phyloP scores from a whole-genome alignment of 1,140 invertebrate species.

The Pseudachorutes palmiensis region DNA sequence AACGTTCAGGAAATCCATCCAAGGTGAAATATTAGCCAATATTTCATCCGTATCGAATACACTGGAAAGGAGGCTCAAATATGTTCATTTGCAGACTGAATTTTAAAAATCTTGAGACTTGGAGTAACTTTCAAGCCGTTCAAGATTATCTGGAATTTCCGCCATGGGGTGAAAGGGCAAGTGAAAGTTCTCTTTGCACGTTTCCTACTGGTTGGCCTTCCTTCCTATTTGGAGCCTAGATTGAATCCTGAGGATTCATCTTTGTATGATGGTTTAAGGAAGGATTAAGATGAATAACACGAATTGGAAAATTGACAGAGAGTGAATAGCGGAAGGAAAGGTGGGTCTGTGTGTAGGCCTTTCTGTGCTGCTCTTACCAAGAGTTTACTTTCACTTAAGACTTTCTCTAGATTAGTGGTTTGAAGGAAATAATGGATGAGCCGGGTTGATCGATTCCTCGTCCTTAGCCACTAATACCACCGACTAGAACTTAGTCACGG shows the following conservation, averaged over 20 bases:
- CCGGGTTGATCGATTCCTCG: slow-evolving; percentile 5
- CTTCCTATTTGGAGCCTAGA: too few relatives aligned
- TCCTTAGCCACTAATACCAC: slow-evolving; percentile 10
- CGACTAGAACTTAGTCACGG: not conserved
- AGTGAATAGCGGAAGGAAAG: not conserved
- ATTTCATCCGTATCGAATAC: too few relatives aligned
- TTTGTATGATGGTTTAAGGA: not conserved
- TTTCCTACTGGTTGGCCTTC: too few relatives aligned
- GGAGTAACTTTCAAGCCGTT: too few relatives aligned
- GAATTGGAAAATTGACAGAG: not conserved
- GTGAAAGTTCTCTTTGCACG: too few relatives aligned
- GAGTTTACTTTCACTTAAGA: slow-evolving; percentile 1
- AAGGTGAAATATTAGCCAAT: not conserved
- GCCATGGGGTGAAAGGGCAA: too few relatives aligned
- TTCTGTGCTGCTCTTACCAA: not conserved
- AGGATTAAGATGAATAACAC: not conserved
- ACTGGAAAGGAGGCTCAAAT: too few relatives aligned
- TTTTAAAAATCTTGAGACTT: too few relatives aligned
- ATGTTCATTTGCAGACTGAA: too few relatives aligned
- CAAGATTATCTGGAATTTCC: too few relatives aligned
- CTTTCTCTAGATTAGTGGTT: slow-evolving; percentile 4
- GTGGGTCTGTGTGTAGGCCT: not conserved
- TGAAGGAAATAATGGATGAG: slow-evolving; percentile 8
- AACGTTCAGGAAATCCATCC: not conserved
- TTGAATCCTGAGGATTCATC: not conserved